Conservation (phyloP, 2,888 invertebrate genomes). For the Hemicrepidius hirtus region DNA sequence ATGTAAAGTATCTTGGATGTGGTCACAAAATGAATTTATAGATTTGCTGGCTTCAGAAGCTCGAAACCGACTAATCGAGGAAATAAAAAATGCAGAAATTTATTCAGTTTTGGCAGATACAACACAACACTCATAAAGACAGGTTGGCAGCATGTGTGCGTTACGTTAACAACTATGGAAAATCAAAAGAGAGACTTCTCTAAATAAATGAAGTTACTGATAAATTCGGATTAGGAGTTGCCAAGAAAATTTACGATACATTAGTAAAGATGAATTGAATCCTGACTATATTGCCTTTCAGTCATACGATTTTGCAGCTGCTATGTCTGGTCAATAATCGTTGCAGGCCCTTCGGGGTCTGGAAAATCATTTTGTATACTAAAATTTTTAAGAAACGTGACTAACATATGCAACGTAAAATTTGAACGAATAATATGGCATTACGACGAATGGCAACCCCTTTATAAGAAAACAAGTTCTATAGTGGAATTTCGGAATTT, state of each 20-base stretch:
- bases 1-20: background rate
- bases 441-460: constrained; percentile 4
- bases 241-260: too few species aligned
- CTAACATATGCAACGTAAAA: background rate
- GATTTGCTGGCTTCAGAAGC: background rate
- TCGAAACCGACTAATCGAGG: background rate
- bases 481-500: constrained; percentile 31
- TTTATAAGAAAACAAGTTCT: background rate
- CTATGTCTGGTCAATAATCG: too few species aligned
- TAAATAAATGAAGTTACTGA: too few species aligned
- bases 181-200: too few species aligned
- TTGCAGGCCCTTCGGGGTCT: background rate
- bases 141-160: background rate
- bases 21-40: constrained; percentile 25
- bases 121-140: constrained; percentile 2
- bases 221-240: too few species aligned
- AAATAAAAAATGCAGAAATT: background rate
- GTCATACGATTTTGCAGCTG: too few species aligned
- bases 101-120: constrained; percentile 13
- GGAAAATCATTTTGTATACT: background rate
- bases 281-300: too few species aligned
- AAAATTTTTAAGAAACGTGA: background rate
- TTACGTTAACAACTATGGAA: background rate
- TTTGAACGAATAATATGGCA: constrained; percentile 6
- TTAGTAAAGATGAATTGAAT: too few species aligned